Evolutionary conservation across 2,888 invertebrate species (phyloP), one percentile per base, ranked within the genome.

Genomic region (Pseudoips prasinana): DNA sequence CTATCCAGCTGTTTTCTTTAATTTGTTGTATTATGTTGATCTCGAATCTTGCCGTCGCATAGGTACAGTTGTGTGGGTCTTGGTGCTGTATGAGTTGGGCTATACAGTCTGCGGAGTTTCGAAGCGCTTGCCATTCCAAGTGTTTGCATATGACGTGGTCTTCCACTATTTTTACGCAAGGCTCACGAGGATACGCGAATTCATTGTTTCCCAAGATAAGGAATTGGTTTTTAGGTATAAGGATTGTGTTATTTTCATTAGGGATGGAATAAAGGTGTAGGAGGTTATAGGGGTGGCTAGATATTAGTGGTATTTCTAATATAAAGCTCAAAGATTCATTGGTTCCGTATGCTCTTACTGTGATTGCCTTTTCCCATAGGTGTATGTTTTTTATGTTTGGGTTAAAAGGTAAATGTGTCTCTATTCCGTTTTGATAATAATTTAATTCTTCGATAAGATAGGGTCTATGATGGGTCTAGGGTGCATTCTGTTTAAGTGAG

Each of bases 121-220:
- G n/a, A n/a, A n/a, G n/a, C n/a, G n/a, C n/a, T n/a, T n/a, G n/a
- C n/a, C n/a, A n/a, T n/a, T n/a, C n/a, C n/a, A n/a, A n/a, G n/a
- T n/a, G n/a, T n/a, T n/a, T n/a, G n/a, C n/a, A n/a, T 18, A 50
- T 41, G 3, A 43, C 39, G 2, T 45, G 32, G 1, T 49, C 22
- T 5, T 53, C 48, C 6, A 8, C 27, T 10, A 59, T 48, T 1
- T 9, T 24, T 7, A 8, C 37, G 27, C 52, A 60, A 22, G 42
- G 28, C 36, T 63, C 54, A 10, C 33, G 46, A 2, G 56, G 60
- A 8, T 58, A 54, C 0, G 53, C 56, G 9, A 59, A 58, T 32
- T 60, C 53, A 10, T 58, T 28, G 35, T 52, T 57, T 34, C 51
- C 52, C 49, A 57, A 52, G 48, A 58, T 33, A 9, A 57, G 40